These are phyloP conservation scores for Augochlorella aurata DNA, from an alignment of 2,888 invertebrate species.

Conservation along the genomic window DNA sequence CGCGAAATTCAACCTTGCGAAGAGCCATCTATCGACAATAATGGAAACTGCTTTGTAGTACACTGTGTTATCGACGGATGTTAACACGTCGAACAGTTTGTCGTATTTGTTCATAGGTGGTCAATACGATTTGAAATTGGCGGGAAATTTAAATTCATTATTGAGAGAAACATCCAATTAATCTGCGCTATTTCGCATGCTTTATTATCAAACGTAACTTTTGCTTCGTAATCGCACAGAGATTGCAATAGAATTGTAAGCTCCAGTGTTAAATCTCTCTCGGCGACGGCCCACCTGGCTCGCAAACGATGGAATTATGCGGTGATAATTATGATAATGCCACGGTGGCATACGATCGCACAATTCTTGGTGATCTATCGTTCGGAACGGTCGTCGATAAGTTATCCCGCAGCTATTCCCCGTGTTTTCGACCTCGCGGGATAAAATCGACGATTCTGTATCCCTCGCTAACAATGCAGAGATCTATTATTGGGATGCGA, in stretches of 20 bases:
- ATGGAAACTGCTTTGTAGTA: neutral
- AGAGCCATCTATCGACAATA: neutral
- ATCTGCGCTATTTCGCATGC: neutral
- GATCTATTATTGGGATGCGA: slow-evolving; percentile 17
- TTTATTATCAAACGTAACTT: neutral
- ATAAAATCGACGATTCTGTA: slow-evolving; percentile 39
- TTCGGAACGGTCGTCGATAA: slow-evolving; percentile 33
- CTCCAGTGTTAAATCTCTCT: neutral
- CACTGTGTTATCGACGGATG: neutral
- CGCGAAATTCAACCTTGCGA: neutral
- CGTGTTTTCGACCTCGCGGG: slow-evolving; percentile 15
- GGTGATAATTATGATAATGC: neutral
- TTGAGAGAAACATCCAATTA: neutral
- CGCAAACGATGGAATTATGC: neutral
- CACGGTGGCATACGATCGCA: neutral
- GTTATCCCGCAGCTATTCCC: slow-evolving; percentile 17
- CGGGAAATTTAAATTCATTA: neutral
- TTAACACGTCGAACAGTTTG: neutral
- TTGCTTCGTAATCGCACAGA: neutral
- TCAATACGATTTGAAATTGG: neutral
- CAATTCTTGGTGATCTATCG: slow-evolving; percentile 35
- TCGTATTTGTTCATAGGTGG: neutral
- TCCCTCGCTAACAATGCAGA: slow-evolving; percentile 36
- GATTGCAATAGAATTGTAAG: neutral
- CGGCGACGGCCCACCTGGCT: neutral